Percentiles rank a stretch among this genome's conserved stretches.
phyloP scores from a whole-genome alignment of 2,888 invertebrate genomes.

The Agelastica alni region DNA sequence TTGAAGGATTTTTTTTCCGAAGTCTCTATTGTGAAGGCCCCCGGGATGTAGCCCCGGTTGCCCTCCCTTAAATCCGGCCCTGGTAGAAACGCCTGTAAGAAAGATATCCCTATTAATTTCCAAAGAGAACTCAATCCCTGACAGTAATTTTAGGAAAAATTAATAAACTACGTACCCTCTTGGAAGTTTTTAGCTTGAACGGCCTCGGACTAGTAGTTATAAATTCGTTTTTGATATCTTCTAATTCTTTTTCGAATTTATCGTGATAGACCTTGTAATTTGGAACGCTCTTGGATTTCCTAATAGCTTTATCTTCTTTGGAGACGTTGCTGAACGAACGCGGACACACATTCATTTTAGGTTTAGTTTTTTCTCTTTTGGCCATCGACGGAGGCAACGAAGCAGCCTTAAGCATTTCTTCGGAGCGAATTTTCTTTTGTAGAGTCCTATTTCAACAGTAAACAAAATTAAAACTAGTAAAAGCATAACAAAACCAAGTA shows the following conservation, averaged over 20 bases:
- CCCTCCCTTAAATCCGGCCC: no score
- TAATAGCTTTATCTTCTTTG: conserved; percentile 27
- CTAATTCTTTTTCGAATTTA: conserved; percentile 51
- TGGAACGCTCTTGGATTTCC: conserved; percentile 41
- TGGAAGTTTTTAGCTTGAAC: conserved; percentile 61
- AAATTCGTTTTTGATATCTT: conserved; percentile 57
- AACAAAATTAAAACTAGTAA: no score
- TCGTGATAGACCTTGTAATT: conserved; percentile 53
- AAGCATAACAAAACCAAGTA: no score
- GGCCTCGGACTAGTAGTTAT: conserved; percentile 47
- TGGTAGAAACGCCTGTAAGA: no score
- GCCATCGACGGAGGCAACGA: conserved; percentile 72
- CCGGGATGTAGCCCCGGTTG: no score
- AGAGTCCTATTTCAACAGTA: no score
- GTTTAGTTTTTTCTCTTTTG: conserved; percentile 59
- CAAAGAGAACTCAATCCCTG: no score
- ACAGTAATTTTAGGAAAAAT: neutral
- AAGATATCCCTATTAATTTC: no score
- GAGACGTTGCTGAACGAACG: conserved; percentile 27
- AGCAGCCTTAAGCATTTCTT: conserved; percentile 69
- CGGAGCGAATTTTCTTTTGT: conserved; percentile 70
- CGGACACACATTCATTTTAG: conserved; percentile 51
- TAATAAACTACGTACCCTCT: conserved; percentile 20
- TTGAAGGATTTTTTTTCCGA: no score
- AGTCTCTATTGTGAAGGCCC: no score